Base-by-base conservation (phyloP, 2,113 vertebrate species). In the Larimichthys polyactis region DNA sequence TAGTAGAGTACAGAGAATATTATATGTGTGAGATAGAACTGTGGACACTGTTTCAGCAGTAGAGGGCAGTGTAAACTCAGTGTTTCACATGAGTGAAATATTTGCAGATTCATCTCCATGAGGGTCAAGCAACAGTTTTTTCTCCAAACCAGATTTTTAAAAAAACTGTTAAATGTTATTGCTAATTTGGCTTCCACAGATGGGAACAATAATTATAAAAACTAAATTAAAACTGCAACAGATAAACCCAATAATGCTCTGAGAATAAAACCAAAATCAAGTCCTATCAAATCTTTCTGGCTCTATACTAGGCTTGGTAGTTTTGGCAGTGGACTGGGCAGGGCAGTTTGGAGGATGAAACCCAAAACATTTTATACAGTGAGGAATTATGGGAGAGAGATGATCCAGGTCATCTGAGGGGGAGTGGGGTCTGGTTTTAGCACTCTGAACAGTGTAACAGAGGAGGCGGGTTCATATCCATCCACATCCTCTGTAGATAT, bases 51-150 rank as follows among this genome's bases (percentile, higher is more conserved):
- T 65, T 4, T 51, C 16, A 78, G 24, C 89, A 85, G 62, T 54
- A 90, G 87, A 75, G 57, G 89, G 81, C 64, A 3, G 15, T 69
- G 69, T 58, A 64, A 29, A 20, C 57, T 54, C 49, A 55, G 4
- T 40, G 11, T 60, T 68, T 58, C 43, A 59, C 46, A 16, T 11
- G 36, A 66, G 59, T 44, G 0, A 16, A 7, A 4, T 48, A 19
- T 29, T 7, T 44, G 43, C 29, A 3, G 1, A 20, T 15, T 69
- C 51, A 32, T 59, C n/a, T 43, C 1, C 40, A 62, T n/a, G 2
- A 29, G 22, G 52, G 59, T 43, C n/a, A 40, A 27, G 44, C 11
- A 17, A 36, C 5, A 27, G 8, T 49, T 40, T 57, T 63, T 54
- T 48, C 36, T 40, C 36, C 36, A 40, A 40, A 40, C 7, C 8